Conservation (phyloP, 2,888 invertebrate species). For the Ochropleura plecta region DNA sequence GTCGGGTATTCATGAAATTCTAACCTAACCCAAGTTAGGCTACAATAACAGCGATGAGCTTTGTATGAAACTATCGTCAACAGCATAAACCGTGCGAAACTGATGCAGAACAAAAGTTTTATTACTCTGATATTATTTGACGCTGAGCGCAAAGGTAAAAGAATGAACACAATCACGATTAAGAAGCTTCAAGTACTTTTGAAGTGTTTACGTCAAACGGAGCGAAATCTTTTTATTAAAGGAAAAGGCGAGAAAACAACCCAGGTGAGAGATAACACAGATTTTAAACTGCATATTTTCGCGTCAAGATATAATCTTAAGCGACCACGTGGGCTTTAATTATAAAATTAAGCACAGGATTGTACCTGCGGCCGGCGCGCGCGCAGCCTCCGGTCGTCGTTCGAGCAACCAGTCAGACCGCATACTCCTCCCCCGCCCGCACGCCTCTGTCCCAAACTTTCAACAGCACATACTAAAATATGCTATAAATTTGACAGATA, state of each 20-base stretch:
- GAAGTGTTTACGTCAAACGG: constrained; percentile 27
- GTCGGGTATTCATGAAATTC: not conserved
- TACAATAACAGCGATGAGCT: not conserved
- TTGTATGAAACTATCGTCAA: not conserved
- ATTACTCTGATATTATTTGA: not conserved
- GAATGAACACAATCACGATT: constrained; percentile 32
- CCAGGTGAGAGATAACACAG: constrained; percentile 60
- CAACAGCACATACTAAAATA: constrained; percentile 66
- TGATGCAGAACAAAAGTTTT: not conserved
- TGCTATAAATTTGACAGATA: constrained; percentile 64
- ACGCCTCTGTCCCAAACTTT: constrained; percentile 82
- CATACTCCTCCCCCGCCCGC: constrained; percentile 80
- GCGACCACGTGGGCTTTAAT: constrained; percentile 79
- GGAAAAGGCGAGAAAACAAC: constrained; percentile 52
- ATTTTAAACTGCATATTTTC: constrained; percentile 70
- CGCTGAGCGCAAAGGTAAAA: constrained; percentile 1
- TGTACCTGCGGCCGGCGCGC: constrained; percentile 82
- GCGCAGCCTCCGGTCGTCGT: constrained; percentile 90
- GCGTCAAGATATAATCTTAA: constrained; percentile 70
- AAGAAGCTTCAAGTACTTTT: not conserved
- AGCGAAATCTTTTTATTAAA: constrained; percentile 32
- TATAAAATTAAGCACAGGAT: constrained; percentile 77
- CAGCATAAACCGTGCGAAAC: constrained; percentile 17
- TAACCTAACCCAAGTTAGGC: not conserved
- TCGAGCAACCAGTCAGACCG: constrained; percentile 89